Evolutionary conservation across 2,113 vertebrate genomes (phyloP), one percentile per base, ranked within the genome.

Genomic region (Bagarius yarrelli): DNA sequence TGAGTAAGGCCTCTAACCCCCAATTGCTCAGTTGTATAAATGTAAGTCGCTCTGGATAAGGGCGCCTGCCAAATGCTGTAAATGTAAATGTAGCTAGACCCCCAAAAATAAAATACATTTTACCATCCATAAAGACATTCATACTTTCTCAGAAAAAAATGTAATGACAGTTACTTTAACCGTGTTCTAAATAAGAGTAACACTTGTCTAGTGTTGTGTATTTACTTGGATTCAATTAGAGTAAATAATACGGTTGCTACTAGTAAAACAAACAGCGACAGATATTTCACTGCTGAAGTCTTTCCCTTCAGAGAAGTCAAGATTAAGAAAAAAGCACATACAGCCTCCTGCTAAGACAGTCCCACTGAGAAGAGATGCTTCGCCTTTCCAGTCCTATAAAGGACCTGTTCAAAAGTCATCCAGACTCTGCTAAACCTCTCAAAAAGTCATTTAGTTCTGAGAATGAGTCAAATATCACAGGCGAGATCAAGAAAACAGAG

Each of bases 401-500:
- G 36, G 64, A 47, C 52, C 60, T 64, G 57, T 72, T 63, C 25
- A 63, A 56, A 52, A 30, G 19, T 77, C 1, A 82, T 70, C 27
- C 30, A 6, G 13, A 21, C 47, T 50, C 69, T 63, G 78, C 6
- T 56, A 27, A 84, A 21, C 72, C 36, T 55, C 44, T 61, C 16
- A 32, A 76, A 79, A 67, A 14, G 52, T 55, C 9, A 80, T 71
- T 71, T 80, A 50, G 11, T 36, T 71, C 66, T 70, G 36, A 30
- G 18, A 23, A 70, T 56, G 63, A 59, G 66, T 16, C 53, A 79
- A 34, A 69, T 44, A 69, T 27, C 69, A 79, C 50, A 70, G 18
- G 23, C 30, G 69, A 76, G 1, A 60, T 15, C n/a, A 40, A 8
- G 1, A 59, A 57, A 79, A 52, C 13, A 27, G 8, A 32, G 14